phyloP scores from a whole-genome alignment of 2,888 invertebrate genomes.

The Cantharis flavilabris region DNA sequence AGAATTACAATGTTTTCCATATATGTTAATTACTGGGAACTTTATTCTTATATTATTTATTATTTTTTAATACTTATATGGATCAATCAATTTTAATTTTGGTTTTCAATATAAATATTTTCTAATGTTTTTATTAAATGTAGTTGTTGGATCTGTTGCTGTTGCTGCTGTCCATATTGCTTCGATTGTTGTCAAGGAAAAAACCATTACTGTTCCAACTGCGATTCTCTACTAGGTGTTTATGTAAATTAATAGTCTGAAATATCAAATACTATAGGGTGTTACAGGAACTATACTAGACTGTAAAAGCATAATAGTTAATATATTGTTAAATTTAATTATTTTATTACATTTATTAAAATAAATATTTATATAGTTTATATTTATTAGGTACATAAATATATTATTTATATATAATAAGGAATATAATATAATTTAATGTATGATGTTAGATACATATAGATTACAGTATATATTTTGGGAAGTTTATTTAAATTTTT shows the following conservation, averaged over 20 bases:
- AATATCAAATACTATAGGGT: not conserved
- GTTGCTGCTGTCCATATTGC: slow-evolving; percentile 56
- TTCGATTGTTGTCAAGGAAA: slow-evolving; percentile 53
- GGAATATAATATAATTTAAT: too few species aligned
- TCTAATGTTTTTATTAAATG: slow-evolving; percentile 10
- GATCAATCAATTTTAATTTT: not conserved
- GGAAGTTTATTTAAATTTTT: not conserved
- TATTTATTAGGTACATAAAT: too few species aligned
- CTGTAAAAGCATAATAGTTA: not conserved
- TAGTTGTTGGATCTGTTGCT: slow-evolving; percentile 56
- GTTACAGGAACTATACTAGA: not conserved
- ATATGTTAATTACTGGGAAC: too few species aligned
- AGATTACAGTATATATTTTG: not conserved
- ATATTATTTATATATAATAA: too few species aligned
- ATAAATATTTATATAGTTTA: too few species aligned
- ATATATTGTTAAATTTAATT: too few species aligned
- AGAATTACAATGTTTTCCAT: too few species aligned
- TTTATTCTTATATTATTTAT: too few species aligned
- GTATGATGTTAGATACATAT: too few species aligned
- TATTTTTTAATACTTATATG: too few species aligned
- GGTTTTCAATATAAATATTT: not conserved
- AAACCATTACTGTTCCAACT: slow-evolving; percentile 58
- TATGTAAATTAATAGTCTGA: slow-evolving; percentile 35
- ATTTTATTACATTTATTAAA: too few species aligned
- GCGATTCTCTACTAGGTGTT: slow-evolving; percentile 54